Percentiles rank a stretch among this genome's conserved stretches.
Conservation (phyloP, 2,888 invertebrate species). For the Drosophila greeni region DNA sequence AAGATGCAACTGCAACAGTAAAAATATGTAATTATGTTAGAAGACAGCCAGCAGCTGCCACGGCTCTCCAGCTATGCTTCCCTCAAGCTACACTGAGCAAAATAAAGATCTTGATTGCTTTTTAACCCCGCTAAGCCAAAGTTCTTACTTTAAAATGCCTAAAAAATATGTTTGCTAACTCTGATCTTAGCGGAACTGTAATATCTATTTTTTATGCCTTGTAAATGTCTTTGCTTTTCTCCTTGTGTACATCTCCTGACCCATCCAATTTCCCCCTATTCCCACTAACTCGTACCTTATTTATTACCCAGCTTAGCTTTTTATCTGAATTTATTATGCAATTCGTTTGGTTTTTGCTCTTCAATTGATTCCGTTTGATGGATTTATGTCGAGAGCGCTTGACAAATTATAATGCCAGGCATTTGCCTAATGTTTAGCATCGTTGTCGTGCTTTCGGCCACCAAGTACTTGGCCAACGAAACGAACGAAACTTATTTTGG, state of each 20-base stretch:
- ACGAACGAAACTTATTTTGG: constrained; percentile 12
- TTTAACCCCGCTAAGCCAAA: background rate
- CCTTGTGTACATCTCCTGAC: background rate
- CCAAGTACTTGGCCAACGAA: constrained; percentile 16
- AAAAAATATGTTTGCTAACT: background rate
- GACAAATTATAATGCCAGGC: constrained; percentile 62
- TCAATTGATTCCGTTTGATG: constrained; percentile 61
- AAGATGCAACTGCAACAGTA: constrained; percentile 45
- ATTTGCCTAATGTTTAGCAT: constrained; percentile 49
- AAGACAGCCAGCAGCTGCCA: constrained; percentile 49
- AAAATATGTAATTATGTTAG: constrained; percentile 71
- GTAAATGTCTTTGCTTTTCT: background rate
- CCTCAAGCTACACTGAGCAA: background rate
- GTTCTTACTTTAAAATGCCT: background rate
- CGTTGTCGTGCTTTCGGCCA: constrained; percentile 47
- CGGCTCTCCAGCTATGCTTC: constrained; percentile 6
- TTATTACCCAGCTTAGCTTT: constrained; percentile 52
- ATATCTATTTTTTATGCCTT: background rate
- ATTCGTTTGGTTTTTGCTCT: constrained; percentile 40
- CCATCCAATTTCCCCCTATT: constrained; percentile 16
- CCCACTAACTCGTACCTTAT: constrained; percentile 23
- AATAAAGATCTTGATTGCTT: background rate
- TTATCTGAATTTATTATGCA: constrained; percentile 65
- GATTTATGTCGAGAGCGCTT: constrained; percentile 66
- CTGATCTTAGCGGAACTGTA: background rate